phyloP scores from a whole-genome alignment of 1,140 invertebrate genomes.

The Pseudomyrmex dendroicus region DNA sequence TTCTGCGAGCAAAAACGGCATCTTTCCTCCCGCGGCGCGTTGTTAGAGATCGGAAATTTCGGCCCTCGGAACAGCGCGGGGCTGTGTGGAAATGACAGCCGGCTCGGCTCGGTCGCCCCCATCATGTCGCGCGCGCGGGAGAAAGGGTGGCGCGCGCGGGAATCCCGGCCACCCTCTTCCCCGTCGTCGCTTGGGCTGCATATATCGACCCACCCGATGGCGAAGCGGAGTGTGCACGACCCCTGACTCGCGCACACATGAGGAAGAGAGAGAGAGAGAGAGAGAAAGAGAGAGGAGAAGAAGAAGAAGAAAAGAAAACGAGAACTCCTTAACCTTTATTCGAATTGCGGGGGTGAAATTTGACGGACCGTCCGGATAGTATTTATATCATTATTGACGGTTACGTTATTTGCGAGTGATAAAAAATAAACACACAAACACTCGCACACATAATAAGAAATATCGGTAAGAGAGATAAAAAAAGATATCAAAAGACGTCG shows the following conservation, averaged over 20 bases:
- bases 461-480: no score
- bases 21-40: constrained; percentile 24
- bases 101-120: constrained; percentile 49
- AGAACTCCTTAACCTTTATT: constrained; percentile 52
- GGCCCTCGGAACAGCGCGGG: constrained; percentile 44
- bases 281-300: background rate
- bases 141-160: constrained; percentile 20
- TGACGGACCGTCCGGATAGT: constrained; percentile 31
- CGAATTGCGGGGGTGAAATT: constrained; percentile 40
- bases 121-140: constrained; percentile 18
- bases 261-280: constrained; percentile 37
- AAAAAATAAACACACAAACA: no score
- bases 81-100: constrained; percentile 60
- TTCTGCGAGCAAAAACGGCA: background rate
- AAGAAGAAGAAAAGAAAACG: background rate
- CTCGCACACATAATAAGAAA: no score
- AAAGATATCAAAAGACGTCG: no score
- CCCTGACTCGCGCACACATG: constrained; percentile 54
- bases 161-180: constrained; percentile 55
- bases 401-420: background rate
- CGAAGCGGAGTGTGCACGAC: constrained; percentile 54
- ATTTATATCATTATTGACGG: background rate
- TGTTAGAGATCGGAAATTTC: constrained; percentile 55
- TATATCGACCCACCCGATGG: constrained; percentile 56
- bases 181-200: constrained; percentile 51